A percentile compares a stretch with the other conserved stretches of the same genome.
Evolutionary conservation across 2,113 vertebrate genomes (phyloP).

Genomic region (Bombycilla garrulus): DNA sequence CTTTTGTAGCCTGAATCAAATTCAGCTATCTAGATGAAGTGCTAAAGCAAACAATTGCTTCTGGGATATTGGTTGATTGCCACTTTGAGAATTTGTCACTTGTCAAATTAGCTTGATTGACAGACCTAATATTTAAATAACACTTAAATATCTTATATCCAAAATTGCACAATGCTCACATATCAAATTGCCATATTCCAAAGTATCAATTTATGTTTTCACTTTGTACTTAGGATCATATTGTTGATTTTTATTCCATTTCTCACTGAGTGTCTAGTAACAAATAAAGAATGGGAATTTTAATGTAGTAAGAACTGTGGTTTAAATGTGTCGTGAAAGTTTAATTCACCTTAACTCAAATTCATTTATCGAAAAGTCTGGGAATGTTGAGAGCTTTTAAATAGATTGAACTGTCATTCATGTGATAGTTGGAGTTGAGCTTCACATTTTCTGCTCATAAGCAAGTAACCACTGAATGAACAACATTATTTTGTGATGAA

Average conservation of each 20-base stretch:
- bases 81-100: not conserved
- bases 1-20: not conserved
- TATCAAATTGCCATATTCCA: not conserved
- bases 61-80: slow-evolving; percentile 1
- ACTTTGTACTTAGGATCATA: not conserved
- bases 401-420: not conserved
- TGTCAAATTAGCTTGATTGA: not conserved
- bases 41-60: not conserved
- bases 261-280: not conserved
- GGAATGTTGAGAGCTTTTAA: not conserved
- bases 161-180: not conserved
- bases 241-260: slow-evolving; percentile 7
- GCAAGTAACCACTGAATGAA: not conserved
- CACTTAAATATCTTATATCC: not conserved
- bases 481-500: not conserved
- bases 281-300: not conserved
- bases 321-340: not conserved
- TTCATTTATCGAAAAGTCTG: not conserved
- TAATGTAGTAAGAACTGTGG: not conserved
- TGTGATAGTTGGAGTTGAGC: not conserved
- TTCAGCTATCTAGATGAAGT: not conserved
- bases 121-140: not conserved
- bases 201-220: not conserved
- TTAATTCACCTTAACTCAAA: not conserved
- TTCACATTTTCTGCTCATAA: not conserved